Base-by-base conservation (phyloP, 2,113 vertebrate species). In the Synchiropus splendidus region DNA sequence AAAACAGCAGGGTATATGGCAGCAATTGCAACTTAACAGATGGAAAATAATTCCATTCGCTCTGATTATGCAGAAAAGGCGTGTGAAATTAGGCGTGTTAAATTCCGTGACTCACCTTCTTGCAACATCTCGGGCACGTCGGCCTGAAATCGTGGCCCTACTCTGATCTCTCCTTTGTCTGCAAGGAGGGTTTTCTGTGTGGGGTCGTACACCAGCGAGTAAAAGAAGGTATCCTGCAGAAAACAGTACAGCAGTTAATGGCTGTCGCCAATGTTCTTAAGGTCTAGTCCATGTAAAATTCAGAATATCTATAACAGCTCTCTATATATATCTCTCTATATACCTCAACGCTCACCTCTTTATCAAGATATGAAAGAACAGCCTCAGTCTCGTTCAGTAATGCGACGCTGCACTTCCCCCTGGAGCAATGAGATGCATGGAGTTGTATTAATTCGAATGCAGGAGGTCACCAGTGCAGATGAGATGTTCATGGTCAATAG, bases 81-180 rank as follows among this genome's bases (percentile, higher is more conserved):
- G n/a, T n/a, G n/a, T n/a, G n/a, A n/a, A n/a, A n/a, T n/a, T n/a
- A n/a, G n/a, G n/a, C n/a, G n/a, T n/a, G n/a, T n/a, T n/a, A n/a
- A 6, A 12, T 21, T n/a, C 4, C 9, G 9, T 34, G 39, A 8
- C 40, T 68, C 71, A 94, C 94, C 92, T 81, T 97, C 94, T 68
- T 81, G 79, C 49, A 98, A 84, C 90, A 96, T 93, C 48, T 98
- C 94, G 61, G 94, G 92, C 71, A 97, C 90, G 63, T 98, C 94
- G 67, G 94, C 94, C 81, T 98, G 94, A 57, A 96, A 97, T 54
- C 92, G 86, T 10, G 94, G 92, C n/a, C 94, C 94, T 66, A 98
- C 94, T 76, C 94, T 76, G 67, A 98, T 97, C 81, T 98, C 94
- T 36, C 94, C 94, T 67, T 98, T 98, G 78, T 98, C 94, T 12